phyloP scores from a whole-genome alignment of 2,797 vertebrate species.

The Lemur catta region DNA sequence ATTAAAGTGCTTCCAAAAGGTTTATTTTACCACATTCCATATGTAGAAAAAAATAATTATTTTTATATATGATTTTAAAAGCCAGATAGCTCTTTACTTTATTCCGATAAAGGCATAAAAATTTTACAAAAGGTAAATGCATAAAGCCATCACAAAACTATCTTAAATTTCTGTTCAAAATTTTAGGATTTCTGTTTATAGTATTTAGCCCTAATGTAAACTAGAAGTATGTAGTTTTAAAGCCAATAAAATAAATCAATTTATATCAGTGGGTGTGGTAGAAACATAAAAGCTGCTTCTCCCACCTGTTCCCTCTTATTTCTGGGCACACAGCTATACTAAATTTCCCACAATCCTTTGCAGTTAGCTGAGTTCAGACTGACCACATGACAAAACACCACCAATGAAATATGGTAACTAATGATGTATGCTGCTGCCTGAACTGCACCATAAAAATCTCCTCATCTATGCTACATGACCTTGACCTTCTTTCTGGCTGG shows the following conservation, averaged over 20 bases:
- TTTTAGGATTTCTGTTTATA: background rate
- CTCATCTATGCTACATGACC: background rate
- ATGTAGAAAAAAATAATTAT: background rate
- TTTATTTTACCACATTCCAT: background rate
- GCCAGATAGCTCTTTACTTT: background rate
- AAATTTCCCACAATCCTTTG: background rate
- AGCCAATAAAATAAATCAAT: background rate
- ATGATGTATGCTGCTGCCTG: background rate
- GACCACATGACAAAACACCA: background rate
- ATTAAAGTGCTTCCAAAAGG: background rate
- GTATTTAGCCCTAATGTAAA: background rate
- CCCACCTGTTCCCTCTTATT: background rate
- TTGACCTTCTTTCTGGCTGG: background rate
- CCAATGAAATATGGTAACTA: background rate
- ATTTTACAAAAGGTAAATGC: background rate
- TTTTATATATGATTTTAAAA: constrained; percentile 17
- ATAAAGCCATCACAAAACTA: background rate
- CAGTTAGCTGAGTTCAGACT: background rate
- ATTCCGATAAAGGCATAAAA: background rate
- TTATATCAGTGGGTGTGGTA: background rate
- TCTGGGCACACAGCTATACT: background rate
- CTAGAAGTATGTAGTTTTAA: background rate
- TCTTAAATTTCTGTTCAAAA: background rate
- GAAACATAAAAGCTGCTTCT: background rate
- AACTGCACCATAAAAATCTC: background rate